A percentile compares a stretch with the other conserved stretches of the same genome.
Conservation (phyloP, 2,888 invertebrate genomes). For the Neria commutata region DNA sequence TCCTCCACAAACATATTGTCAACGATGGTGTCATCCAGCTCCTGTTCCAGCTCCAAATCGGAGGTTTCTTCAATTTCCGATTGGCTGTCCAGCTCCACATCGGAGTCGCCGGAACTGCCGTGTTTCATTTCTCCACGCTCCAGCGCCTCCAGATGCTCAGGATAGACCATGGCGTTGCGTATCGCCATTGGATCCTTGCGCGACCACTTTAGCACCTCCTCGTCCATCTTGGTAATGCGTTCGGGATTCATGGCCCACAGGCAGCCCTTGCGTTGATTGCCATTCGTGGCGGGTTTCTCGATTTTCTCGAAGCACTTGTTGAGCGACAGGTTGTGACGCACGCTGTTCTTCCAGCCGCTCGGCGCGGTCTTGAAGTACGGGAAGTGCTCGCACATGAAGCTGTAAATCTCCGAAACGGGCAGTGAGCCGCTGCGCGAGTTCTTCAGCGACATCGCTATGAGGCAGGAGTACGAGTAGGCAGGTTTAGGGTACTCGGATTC, state of each 20-base stretch:
- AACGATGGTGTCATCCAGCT: conserved; percentile 64
- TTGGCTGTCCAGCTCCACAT: conserved; percentile 64
- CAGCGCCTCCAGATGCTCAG: conserved; percentile 81
- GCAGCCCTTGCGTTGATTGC: conserved; percentile 84
- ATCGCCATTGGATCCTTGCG: conserved; percentile 93
- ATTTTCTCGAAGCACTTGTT: conserved; percentile 99
- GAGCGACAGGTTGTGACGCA: conserved; percentile 93
- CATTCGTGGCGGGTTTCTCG: conserved; percentile 89
- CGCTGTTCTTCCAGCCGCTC: conserved; percentile 98
- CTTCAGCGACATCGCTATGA: conserved; percentile 97
- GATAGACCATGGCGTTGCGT: conserved; percentile 91
- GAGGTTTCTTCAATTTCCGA: conserved; percentile 63
- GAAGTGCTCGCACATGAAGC: conserved; percentile 98
- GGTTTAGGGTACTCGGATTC: conserved; percentile 84
- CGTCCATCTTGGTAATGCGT: conserved; percentile 95
- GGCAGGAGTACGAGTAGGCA: conserved; percentile 95
- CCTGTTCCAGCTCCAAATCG: conserved; percentile 68
- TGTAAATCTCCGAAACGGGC: conserved; percentile 98
- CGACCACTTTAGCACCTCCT: conserved; percentile 97
- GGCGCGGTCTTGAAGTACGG: conserved; percentile 99
- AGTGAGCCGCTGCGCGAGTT: conserved; percentile 93
- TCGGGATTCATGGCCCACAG: conserved; percentile 97
- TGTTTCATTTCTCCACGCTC: conserved; percentile 91
- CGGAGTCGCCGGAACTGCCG: conserved; percentile 68
- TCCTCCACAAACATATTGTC: conserved; percentile 62